Evolutionary conservation across 2,888 invertebrate species (phyloP).

Genomic region (Acanthosepion lycidas): DNA sequence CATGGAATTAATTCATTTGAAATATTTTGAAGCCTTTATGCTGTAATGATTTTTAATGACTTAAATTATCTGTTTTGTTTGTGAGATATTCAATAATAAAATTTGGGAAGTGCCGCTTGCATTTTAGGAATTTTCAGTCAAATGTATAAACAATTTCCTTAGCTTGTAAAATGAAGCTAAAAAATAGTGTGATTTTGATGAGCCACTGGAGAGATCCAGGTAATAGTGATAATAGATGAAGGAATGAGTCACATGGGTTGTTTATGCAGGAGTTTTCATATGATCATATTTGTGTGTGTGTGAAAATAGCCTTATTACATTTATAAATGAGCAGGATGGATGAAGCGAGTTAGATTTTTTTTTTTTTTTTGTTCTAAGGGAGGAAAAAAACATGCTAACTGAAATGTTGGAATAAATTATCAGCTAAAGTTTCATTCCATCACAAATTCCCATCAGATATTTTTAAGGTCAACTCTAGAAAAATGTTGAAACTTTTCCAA

Average conservation of each 20-base stretch:
- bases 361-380: not conserved
- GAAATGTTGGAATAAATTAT: constrained; percentile 13
- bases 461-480: not conserved
- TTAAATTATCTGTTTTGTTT: too few species aligned
- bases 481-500: constrained; percentile 14
- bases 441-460: not conserved
- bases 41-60: too few species aligned
- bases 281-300: not conserved
- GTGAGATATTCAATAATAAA: too few species aligned
- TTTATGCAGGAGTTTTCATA: not conserved
- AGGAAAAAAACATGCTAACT: not conserved
- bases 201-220: not conserved
- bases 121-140: too few species aligned
- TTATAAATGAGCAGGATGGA: not conserved
- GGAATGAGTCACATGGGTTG: not conserved
- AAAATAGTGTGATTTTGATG: not conserved
- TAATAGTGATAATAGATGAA: not conserved
- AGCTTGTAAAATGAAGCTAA: not conserved
- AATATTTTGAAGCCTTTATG: too few species aligned
- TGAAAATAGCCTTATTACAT: not conserved
- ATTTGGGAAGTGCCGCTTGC: too few species aligned
- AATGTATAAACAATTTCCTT: too few species aligned
- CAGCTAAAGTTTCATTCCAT: constrained; percentile 33
- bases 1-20: too few species aligned
- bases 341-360: not conserved